Percentiles rank a stretch among this genome's conserved stretches.
Evolutionary conservation across 2,113 vertebrate genomes (phyloP).

Genomic region (Tragelaphus strepsiceros): DNA sequence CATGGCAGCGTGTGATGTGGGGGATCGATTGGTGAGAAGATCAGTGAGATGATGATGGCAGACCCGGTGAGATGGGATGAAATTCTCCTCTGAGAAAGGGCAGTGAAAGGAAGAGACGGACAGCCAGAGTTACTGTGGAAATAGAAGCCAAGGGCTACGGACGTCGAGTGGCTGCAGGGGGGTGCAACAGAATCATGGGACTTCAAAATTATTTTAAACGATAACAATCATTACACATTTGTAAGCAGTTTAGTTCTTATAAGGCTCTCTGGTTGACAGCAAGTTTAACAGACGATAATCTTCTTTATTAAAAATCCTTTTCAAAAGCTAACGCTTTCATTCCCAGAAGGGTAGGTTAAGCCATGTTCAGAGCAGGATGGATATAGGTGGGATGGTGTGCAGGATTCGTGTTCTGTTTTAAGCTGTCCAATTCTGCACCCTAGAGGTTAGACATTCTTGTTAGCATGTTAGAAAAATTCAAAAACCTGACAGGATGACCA

Average conservation of each 20-base stretch:
- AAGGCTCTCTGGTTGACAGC: background rate
- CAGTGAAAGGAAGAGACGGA: background rate
- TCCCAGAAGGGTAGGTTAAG: background rate
- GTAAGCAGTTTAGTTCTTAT: background rate
- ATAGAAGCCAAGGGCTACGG: background rate
- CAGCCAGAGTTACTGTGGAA: background rate
- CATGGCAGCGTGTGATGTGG: background rate
- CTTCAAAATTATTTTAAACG: background rate
- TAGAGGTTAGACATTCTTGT: slow-evolving; percentile 38
- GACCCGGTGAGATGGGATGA: background rate
- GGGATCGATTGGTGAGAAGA: background rate
- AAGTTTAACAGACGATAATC: background rate
- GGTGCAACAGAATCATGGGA: background rate
- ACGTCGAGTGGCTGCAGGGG: background rate
- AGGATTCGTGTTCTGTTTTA: background rate
- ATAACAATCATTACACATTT: background rate
- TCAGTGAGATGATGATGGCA: background rate
- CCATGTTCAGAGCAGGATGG: fast-evolving
- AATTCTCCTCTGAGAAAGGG: background rate
- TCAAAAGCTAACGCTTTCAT: background rate
- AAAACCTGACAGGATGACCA: background rate
- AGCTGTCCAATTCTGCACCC: slow-evolving; percentile 46
- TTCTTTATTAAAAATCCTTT: background rate
- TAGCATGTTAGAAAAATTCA: background rate
- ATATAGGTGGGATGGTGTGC: fast-evolving